phyloP scores from a whole-genome alignment of 1,140 invertebrate genomes.

The Homalodisca vitripennis region DNA sequence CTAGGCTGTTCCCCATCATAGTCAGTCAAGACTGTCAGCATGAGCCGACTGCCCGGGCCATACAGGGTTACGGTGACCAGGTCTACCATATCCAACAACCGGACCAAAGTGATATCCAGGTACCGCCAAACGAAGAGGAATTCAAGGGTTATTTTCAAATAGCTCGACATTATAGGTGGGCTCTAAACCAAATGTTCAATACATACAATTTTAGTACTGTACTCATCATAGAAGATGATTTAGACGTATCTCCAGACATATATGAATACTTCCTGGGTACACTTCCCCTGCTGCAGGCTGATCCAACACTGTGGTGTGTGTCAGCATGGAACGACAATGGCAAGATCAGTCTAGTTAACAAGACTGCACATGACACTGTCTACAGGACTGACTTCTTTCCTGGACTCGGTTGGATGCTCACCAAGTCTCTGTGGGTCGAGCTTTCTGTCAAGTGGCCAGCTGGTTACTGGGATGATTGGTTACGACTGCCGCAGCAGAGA shows the following conservation, averaged over 20 bases:
- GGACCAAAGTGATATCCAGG: slow-evolving; percentile 82
- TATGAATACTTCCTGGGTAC: slow-evolving; percentile 95
- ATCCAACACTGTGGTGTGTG: slow-evolving; percentile 88
- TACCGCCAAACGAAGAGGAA: slow-evolving; percentile 87
- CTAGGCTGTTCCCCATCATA: background rate
- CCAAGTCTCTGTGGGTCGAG: slow-evolving; percentile 79
- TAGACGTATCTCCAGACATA: slow-evolving; percentile 95
- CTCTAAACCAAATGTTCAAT: slow-evolving; percentile 87
- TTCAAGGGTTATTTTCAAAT: slow-evolving; percentile 98
- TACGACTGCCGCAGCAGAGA: slow-evolving; percentile 89
- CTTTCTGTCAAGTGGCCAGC: slow-evolving; percentile 84
- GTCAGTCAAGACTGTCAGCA: background rate
- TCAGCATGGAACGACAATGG: slow-evolving; percentile 99
- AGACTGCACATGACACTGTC: slow-evolving; percentile 67
- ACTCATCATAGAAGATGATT: slow-evolving; percentile 97
- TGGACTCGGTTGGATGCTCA: slow-evolving; percentile 97
- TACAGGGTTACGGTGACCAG: background rate
- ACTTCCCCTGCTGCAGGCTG: slow-evolving; percentile 76
- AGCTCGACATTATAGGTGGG: slow-evolving; percentile 94
- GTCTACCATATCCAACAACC: slow-evolving; percentile 68
- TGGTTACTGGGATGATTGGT: slow-evolving; percentile 99
- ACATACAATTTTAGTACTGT: slow-evolving; percentile 79
- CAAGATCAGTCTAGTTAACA: slow-evolving; percentile 81
- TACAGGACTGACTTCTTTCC: slow-evolving; percentile 98
- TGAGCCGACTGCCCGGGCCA: background rate